Conservation (phyloP, 2,888 invertebrate genomes). For the Hirudinaria manillensis region DNA sequence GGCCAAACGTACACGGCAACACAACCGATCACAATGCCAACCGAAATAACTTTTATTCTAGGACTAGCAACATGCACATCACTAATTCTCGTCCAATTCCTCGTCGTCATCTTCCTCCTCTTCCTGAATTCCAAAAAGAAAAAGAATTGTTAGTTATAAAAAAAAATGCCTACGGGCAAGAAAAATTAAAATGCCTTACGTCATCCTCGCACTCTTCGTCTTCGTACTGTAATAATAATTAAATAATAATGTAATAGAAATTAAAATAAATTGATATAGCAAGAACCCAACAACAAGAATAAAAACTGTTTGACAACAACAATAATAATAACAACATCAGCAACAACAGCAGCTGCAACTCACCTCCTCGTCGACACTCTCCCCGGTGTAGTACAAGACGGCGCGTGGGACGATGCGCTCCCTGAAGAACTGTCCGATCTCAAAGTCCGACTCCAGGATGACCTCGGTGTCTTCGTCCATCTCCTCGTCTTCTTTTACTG, state of each 20-base stretch:
- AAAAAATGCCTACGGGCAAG: too few species aligned
- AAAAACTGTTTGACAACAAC: not conserved
- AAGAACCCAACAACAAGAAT: not conserved
- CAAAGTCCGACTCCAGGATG: constrained; percentile 86
- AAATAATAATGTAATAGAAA: not conserved
- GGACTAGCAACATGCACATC: too few species aligned
- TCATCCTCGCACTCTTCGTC: not conserved
- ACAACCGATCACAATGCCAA: too few species aligned
- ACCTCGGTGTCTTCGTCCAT: constrained; percentile 78
- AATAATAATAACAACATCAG: not conserved
- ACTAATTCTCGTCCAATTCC: too few species aligned
- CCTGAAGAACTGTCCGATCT: constrained; percentile 94
- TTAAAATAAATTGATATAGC: not conserved
- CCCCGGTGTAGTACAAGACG: constrained; percentile 90
- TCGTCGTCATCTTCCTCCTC: too few species aligned
- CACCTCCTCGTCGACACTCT: constrained; percentile 55
- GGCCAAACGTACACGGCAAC: too few species aligned
- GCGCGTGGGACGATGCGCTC: constrained; percentile 95
- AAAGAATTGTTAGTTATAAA: too few species aligned
- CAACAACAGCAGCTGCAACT: constrained; percentile 34
- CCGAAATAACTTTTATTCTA: too few species aligned
- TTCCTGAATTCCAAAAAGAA: too few species aligned
- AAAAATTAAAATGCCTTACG: too few species aligned
- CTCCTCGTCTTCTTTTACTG: constrained; percentile 36
- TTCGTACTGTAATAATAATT: not conserved